A percentile compares a stretch with the other conserved stretches of the same genome.
phyloP scores from a whole-genome alignment of 2,888 invertebrate species.

The Xestia rhomboidea region DNA sequence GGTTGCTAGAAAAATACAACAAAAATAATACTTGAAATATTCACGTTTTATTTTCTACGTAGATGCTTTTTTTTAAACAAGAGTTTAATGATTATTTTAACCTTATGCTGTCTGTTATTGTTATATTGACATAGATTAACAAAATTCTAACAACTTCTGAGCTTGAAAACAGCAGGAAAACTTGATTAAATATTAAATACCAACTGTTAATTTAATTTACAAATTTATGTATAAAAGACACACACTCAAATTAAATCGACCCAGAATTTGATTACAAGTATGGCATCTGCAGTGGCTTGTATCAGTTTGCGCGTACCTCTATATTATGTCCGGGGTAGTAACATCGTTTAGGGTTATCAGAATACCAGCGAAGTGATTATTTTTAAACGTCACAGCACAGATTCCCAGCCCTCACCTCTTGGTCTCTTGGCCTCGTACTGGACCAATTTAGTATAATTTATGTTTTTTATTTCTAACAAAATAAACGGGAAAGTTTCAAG shows the following conservation, averaged over 20 bases:
- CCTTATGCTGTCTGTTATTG: neutral
- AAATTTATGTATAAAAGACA: too few species aligned
- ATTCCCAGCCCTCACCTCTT: neutral
- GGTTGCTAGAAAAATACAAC: too few species aligned
- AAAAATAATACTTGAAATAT: neutral
- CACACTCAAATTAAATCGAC: too few species aligned
- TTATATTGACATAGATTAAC: neutral
- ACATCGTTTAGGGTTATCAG: too few species aligned
- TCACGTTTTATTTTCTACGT: neutral
- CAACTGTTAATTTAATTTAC: neutral
- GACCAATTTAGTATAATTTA: neutral
- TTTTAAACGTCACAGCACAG: neutral
- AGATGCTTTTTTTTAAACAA: neutral
- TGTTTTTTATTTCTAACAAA: neutral
- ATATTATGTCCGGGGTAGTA: too few species aligned
- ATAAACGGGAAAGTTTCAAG: too few species aligned
- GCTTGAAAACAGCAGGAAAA: too few species aligned
- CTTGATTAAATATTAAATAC: neutral
- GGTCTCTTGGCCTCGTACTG: neutral
- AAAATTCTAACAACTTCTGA: too few species aligned
- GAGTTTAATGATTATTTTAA: neutral
- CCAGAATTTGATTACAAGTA: too few species aligned
- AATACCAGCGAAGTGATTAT: too few species aligned
- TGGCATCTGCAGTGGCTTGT: too few species aligned
- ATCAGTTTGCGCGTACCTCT: too few species aligned